Evolutionary conservation across 2,888 invertebrate genomes (phyloP).

Genomic region (Agrenia bidenticulata): DNA sequence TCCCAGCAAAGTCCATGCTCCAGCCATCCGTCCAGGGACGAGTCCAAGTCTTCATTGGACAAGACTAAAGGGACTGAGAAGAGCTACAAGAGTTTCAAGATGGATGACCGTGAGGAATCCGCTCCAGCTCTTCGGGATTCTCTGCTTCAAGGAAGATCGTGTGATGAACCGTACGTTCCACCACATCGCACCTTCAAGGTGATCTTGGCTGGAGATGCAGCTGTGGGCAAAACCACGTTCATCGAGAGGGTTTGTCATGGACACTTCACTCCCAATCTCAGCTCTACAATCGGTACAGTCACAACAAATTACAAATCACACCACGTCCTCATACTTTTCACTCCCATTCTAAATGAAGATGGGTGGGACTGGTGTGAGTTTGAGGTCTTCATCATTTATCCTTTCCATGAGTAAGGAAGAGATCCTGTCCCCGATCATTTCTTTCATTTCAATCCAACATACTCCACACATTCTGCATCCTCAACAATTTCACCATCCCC

Average conservation of each 20-base stretch:
- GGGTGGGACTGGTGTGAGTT: too few species aligned
- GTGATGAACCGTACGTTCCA: conserved; percentile 11
- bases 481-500: too few species aligned
- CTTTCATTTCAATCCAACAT: too few species aligned
- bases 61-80: neutral
- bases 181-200: conserved; percentile 65
- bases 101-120: neutral
- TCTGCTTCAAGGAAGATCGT: neutral
- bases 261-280: conserved; percentile 61
- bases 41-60: neutral
- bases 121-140: neutral
- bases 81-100: conserved; percentile 30
- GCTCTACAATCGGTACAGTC: conserved; percentile 63
- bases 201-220: conserved; percentile 65
- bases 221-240: conserved; percentile 65
- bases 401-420: too few species aligned
- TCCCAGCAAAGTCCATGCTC: neutral
- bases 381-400: too few species aligned
- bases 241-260: conserved; percentile 64
- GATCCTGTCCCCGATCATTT: too few species aligned
- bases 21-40: neutral
- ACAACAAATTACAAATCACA: too few species aligned
- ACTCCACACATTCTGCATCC: too few species aligned
- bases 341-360: too few species aligned
- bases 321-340: too few species aligned